phyloP scores from a whole-genome alignment of 1,140 invertebrate genomes.

The Drosophila nikananu region DNA sequence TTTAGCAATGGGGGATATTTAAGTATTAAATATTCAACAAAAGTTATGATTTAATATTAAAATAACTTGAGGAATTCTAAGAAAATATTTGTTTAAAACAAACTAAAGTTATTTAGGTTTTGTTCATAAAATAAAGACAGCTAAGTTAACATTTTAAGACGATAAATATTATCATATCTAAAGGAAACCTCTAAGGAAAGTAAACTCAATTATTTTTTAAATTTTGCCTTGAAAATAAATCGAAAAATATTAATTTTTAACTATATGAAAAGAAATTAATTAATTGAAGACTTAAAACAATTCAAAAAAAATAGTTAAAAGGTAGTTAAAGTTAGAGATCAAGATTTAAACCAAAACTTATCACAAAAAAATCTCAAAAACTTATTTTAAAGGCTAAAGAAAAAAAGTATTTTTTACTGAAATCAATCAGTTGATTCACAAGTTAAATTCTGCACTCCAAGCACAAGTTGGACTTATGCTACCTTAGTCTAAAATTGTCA shows the following conservation, averaged over 20 bases:
- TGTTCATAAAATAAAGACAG: background rate
- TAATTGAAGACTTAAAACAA: background rate
- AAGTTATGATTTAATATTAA: too few relatives aligned
- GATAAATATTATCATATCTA: background rate
- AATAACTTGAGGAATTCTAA: background rate
- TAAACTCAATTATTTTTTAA: background rate
- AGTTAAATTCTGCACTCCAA: background rate
- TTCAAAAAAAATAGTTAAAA: too few relatives aligned
- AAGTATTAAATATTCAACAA: background rate
- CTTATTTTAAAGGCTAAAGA: background rate
- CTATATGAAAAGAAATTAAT: background rate
- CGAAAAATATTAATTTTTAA: too few relatives aligned
- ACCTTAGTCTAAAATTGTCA: constrained; percentile 29
- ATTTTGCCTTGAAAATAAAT: background rate
- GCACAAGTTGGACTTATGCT: constrained; percentile 2
- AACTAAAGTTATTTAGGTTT: background rate
- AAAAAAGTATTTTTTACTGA: background rate
- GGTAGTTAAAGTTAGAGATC: background rate
- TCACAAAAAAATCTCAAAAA: background rate
- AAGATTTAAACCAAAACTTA: background rate
- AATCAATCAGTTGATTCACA: too few relatives aligned
- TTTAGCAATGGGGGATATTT: background rate
- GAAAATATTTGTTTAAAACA: background rate
- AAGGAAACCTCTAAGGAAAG: background rate
- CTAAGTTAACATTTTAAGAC: background rate